Base-by-base conservation (phyloP, 2,888 invertebrate genomes). In the Lepidocyrtoides sp. region DNA sequence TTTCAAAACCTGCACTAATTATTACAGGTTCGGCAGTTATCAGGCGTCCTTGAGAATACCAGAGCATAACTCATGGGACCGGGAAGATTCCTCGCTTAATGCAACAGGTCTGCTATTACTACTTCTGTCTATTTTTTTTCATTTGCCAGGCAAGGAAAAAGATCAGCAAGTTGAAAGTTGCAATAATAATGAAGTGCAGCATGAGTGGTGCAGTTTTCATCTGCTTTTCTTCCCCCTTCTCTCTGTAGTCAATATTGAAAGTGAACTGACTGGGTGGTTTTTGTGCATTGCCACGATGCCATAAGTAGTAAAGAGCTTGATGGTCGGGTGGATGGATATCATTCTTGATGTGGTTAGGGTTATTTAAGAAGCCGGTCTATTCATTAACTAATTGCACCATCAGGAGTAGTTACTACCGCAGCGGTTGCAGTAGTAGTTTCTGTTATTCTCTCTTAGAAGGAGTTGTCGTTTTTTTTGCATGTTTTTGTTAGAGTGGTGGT, bases 341-440 rank as follows among this genome's bases (percentile, higher is more conserved):
- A 77, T 8, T 82, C 36, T 81, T 57, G 79, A 57, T 82, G 60
- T 26, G 36, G 44, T 60, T 48, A 51, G 29, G 26, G 48, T n/a
- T 63, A 83, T 63, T 77, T 48, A 57, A 72, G 51, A 75, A 89
- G 89, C 83, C 89, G 83, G 83, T 89, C 89, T 89, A 81, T 89
- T 89, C 89, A 89, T 89, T 89, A 89, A 51, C 89, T 89, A 83
- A 89, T 89, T 89, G 89, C 89, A 83, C 63, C 17, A 54, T 54
- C 77, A 77, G 77, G 51, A 51, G 77, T n/a, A 66, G 66, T n/a
- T n/a, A n/a, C n/a, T n/a, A n/a, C n/a, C n/a, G n/a, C 7, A 32
- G 32, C 32, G 2, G 14, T 3, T 7, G 63, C 29, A 29, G 29
- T 12, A 29, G n/a, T 29, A 26, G 10, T 23, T 14, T 23, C 7